Base-by-base conservation (phyloP, 53 echinoderm and acorn worm genomes). In the Luidia sarsii region DNA sequence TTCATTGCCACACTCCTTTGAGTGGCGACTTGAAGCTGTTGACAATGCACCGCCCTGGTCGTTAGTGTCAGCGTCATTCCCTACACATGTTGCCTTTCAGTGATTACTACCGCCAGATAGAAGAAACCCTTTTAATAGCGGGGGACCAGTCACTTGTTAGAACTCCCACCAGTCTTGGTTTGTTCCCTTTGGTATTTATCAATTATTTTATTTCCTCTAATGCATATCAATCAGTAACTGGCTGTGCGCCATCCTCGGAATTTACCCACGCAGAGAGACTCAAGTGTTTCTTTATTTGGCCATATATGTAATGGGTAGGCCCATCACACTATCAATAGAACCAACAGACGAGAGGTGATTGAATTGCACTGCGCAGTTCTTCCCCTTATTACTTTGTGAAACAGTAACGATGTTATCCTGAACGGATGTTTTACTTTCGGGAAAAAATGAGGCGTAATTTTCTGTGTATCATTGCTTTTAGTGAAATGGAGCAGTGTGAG, bases 381-480 rank as follows among this genome's bases (percentile, higher is more conserved):
- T 48, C 15, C 57, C 34, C 3, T 75, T 75, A 75, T 75, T 75
- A 57, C 74, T 74, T 74, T 74, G 57, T 25, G 28, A 39, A 56
- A 50, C 61, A 37, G 75, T 46, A 75, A 75, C 46, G 20, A 75
- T 39, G 60, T 60, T 75, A 59, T 46, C 41, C 46, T 46, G 60
- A 41, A 45, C 46, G 61, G 48, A 75, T 75, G 61, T 75, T 75
- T 75, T 61, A 75, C 61, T 75, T 49, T 74, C 55, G 32, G 8
- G 29, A 57, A 56, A 74, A 74, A 74, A 18, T 1, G 75, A 59
- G 77, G 61, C 60, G 77, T 77, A 77, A 77, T 77, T 77, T 60
- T 77, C 59, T 35, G 60, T 60, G 77, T 77, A 77, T 77, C 77
- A 60, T 77, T 77, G 77, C 77, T 77, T 77, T 77, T 77, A 77